Base-by-base conservation (phyloP, 2,888 invertebrate genomes). In the Eumacrocentrus americanus region DNA sequence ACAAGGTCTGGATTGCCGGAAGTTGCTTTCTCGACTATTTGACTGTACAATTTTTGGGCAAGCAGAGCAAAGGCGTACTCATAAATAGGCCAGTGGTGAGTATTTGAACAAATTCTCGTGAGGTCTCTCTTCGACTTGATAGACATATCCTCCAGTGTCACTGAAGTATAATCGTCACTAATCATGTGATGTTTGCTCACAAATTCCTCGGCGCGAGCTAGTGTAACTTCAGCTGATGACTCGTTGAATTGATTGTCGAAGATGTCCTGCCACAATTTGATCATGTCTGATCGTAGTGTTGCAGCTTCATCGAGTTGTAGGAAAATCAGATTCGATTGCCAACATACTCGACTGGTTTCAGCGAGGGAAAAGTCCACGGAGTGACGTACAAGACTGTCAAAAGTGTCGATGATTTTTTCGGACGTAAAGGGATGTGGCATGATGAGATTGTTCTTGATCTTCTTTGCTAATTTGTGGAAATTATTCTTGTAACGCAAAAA, bases 71-170 rank as follows among this genome's bases (percentile, higher is more conserved):
- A 75, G 5, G 85, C 72, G 60, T 85, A 85, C 11, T 84, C 82
- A 65, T 86, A 86, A 40, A 87, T 72, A 61, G 89, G 89, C 64
- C 88, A 77, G 2, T 88, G 71, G 72, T 84, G 81, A 70, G 70
- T 82, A 7, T 81, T 71, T 42, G 76, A 58, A 7, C 76, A 70
- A 18, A 81, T 63, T 54, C 12, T 71, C 63, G 60, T 67, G 65
- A 29, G 9, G 9, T 51, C 71, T 70, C 11, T 52, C 46, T 0
- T 35, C 47, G 46, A 1, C 70, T 46, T 12, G 74, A 58, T 46
- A 60, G 55, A 25, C 62, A 62, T n/a, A n/a, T n/a, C n/a, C n/a
- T n/a, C n/a, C n/a, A n/a, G n/a, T n/a, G n/a, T n/a, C n/a, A n/a
- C n/a, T n/a, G n/a, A n/a, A n/a, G n/a, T n/a, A n/a, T n/a, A n/a